These are phyloP conservation scores for Phalacrocorax pelagicus DNA, from an alignment of 2,113 vertebrate species.

Conservation along the genomic window DNA sequence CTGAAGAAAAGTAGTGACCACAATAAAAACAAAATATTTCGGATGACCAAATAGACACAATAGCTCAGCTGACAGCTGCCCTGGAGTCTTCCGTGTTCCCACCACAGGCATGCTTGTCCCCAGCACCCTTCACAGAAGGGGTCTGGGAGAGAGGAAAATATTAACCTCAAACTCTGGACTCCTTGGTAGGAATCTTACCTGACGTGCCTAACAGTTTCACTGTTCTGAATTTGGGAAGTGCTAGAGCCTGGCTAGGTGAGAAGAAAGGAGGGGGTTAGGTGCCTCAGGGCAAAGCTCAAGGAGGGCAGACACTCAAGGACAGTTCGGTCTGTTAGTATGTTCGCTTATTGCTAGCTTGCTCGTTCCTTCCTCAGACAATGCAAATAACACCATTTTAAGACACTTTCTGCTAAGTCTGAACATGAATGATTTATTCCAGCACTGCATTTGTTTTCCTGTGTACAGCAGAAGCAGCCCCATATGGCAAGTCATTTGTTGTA, in stretches of 20 bases:
- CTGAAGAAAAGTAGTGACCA: background rate
- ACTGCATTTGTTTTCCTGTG: background rate
- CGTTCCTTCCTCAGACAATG: background rate
- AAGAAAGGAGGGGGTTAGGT: background rate
- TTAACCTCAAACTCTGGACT: background rate
- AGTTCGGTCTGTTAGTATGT: background rate
- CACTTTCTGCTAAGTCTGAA: background rate
- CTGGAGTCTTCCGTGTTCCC: accelerated
- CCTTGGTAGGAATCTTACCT: background rate
- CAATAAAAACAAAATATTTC: background rate
- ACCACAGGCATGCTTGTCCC: accelerated
- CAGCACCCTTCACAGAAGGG: background rate
- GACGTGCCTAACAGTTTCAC: too few relatives aligned
- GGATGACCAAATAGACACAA: background rate
- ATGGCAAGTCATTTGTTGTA: background rate
- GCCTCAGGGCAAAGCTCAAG: background rate
- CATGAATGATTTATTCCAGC: background rate
- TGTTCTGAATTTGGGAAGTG: background rate
- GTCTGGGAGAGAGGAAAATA: background rate
- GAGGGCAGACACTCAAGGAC: background rate
- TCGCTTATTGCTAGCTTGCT: background rate
- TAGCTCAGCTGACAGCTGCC: background rate
- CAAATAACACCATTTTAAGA: background rate
- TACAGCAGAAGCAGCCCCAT: background rate
- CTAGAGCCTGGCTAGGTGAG: background rate